A percentile compares a stretch with the other conserved stretches of the same genome.
These are phyloP conservation scores for Erannis defoliaria DNA, from an alignment of 2,888 invertebrate species.

Conservation along the genomic window DNA sequence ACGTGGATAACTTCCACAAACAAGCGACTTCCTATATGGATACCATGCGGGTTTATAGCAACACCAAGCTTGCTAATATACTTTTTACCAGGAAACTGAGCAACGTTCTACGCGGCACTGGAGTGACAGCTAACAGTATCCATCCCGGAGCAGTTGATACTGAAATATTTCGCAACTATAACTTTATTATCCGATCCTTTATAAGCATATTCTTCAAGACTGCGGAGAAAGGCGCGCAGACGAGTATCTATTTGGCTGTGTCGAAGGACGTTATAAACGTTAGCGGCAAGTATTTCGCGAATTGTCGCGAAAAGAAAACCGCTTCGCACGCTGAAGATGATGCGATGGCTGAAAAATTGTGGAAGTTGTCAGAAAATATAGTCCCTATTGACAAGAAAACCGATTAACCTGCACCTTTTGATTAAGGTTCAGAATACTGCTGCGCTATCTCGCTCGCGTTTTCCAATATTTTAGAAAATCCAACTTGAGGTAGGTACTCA, in stretches of 20 bases:
- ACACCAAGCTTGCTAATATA: slow-evolving; percentile 92
- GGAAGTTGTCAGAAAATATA: slow-evolving; percentile 89
- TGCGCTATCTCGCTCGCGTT: no score
- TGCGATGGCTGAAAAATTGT: slow-evolving; percentile 90
- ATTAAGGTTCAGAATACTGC: no score
- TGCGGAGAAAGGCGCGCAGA: slow-evolving; percentile 91
- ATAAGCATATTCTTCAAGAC: slow-evolving; percentile 46
- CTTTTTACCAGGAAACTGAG: slow-evolving; percentile 90
- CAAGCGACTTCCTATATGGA: slow-evolving; percentile 78
- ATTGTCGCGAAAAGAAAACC: slow-evolving; percentile 88
- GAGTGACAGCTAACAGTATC: slow-evolving; percentile 91
- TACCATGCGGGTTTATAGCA: slow-evolving; percentile 86
- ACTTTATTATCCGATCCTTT: slow-evolving; percentile 81
- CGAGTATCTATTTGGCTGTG: slow-evolving; percentile 89
- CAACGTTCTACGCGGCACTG: slow-evolving; percentile 86
- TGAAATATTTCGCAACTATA: slow-evolving; percentile 91
- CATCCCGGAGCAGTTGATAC: slow-evolving; percentile 94
- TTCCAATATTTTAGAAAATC: no score
- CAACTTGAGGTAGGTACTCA: neutral
- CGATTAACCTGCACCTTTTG: neutral
- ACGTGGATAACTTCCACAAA: slow-evolving; percentile 89
- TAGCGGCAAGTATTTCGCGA: slow-evolving; percentile 91
- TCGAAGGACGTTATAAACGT: slow-evolving; percentile 89
- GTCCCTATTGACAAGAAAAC: slow-evolving; percentile 32
- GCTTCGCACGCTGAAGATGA: slow-evolving; percentile 86